These are phyloP conservation scores for Fulmarus glacialis DNA, from an alignment of 2,113 vertebrate species.

Conservation along the genomic window DNA sequence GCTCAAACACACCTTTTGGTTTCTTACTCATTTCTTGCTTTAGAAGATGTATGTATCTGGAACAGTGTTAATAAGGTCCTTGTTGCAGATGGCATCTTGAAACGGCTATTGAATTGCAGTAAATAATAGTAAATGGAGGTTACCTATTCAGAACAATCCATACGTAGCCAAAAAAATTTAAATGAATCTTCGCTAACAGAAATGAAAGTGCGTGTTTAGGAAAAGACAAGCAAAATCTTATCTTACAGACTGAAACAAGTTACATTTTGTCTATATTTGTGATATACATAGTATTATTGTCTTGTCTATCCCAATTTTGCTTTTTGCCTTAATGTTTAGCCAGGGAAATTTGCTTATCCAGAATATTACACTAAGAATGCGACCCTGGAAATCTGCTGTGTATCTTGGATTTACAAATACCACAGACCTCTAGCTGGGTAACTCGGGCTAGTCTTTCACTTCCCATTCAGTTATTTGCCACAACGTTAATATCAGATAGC, in stretches of 20 bases:
- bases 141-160: neutral
- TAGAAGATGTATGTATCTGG: neutral
- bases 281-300: neutral
- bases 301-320: neutral
- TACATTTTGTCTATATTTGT: neutral
- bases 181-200: neutral
- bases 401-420: neutral
- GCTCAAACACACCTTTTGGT: neutral
- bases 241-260: neutral
- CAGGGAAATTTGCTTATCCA: neutral
- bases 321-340: neutral
- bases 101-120: neutral
- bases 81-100: neutral
- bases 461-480: neutral
- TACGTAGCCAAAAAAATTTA: neutral
- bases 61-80: neutral
- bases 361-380: neutral
- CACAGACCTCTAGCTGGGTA: neutral
- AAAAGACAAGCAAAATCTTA: neutral
- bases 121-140: neutral
- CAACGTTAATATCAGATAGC: neutral
- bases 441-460: neutral
- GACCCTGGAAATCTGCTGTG: neutral
- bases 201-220: accelerated
- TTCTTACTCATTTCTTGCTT: neutral